Evolutionary conservation across 92 coral and sea anemone species (phyloP), one percentile per base, ranked within the genome.

Genomic region (Palythoa caribaeorum): DNA sequence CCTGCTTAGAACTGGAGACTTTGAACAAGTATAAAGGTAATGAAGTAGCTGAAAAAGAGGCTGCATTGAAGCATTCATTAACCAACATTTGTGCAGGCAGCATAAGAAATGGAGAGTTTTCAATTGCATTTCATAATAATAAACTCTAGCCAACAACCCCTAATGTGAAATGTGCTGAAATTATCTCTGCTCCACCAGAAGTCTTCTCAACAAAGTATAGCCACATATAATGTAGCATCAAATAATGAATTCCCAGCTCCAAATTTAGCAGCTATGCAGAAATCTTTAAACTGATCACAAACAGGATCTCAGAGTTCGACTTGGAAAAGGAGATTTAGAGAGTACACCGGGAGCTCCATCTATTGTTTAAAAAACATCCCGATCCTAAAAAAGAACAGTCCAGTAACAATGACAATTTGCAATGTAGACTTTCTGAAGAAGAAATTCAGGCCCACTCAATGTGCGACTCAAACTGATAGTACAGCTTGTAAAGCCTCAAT

Each of bases 161-260:
- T 0, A 87, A 87, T 57, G 71, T 59, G 39, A 76, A 52, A n/a
- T 76, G 90, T 87, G 90, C 84, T 7, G 60, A 87, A 62, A 37
- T 87, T 12, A 87, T 87, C 47, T 76, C 77, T n/a, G 90, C 90
- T 6, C 89, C 89, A 51, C 89, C 28, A 12, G 5, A 20, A 21
- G 76, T 28, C 66, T 86, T 86, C 38, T 69, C 44, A 54, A 54
- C 13, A 19, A 35, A 35, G 52, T 78, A 50, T n/a, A 44, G 83
- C 28, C 28, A 28, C 28, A 28, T 28, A 51, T 38, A 78, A 9
- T 20, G 83, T 78, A 16, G 73, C 73, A 3, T 17, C 73, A 68
- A 20, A 68, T 68, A 35, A 68, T 9, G 28, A 20, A 2, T 68
- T 68, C 11, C 37, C 73, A 17, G n/a, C 73, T 17, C 73, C 73